Evolutionary conservation across 2,888 invertebrate species (phyloP).

Genomic region (Eupithecia subumbrata): DNA sequence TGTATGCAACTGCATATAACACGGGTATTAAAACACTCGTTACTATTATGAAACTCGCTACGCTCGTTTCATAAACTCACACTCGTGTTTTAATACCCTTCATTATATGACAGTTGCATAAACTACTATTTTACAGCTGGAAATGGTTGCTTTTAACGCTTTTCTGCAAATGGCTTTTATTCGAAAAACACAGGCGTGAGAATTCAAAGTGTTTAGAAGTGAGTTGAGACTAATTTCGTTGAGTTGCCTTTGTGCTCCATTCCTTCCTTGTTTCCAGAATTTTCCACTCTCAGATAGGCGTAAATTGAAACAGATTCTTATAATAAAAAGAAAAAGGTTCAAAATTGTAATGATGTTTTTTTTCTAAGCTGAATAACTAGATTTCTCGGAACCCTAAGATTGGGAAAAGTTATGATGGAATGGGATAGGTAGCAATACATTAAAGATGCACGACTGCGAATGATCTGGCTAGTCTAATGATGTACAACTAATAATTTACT

Average conservation of each 20-base stretch:
- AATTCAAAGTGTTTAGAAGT: conserved; percentile 51
- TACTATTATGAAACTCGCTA: too few relatives aligned
- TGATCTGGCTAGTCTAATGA: too few relatives aligned
- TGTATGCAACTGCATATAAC: too few relatives aligned
- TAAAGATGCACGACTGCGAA: too few relatives aligned
- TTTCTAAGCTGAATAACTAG: neutral
- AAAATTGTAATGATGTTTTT: neutral
- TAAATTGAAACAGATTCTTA: neutral
- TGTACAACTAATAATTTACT: too few relatives aligned
- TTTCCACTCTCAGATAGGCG: conserved; percentile 1
- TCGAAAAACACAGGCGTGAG: conserved; percentile 53
- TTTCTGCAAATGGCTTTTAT: conserved; percentile 48
- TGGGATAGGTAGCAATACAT: too few relatives aligned
- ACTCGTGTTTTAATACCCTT: too few relatives aligned
- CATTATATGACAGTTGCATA: too few relatives aligned
- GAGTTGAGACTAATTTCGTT: conserved; percentile 52
- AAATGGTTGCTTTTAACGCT: conserved; percentile 55
- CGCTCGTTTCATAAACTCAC: too few relatives aligned
- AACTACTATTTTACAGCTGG: conserved; percentile 49
- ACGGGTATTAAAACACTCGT: too few relatives aligned
- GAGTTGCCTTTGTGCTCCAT: conserved; percentile 50
- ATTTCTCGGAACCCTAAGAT: neutral
- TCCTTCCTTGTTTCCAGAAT: conserved; percentile 35
- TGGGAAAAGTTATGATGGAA: neutral
- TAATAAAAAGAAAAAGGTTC: neutral